A percentile compares a stretch with the other conserved stretches of the same genome.
Evolutionary conservation across 1,140 invertebrate species (phyloP).

Genomic region (Cydia amplana): DNA sequence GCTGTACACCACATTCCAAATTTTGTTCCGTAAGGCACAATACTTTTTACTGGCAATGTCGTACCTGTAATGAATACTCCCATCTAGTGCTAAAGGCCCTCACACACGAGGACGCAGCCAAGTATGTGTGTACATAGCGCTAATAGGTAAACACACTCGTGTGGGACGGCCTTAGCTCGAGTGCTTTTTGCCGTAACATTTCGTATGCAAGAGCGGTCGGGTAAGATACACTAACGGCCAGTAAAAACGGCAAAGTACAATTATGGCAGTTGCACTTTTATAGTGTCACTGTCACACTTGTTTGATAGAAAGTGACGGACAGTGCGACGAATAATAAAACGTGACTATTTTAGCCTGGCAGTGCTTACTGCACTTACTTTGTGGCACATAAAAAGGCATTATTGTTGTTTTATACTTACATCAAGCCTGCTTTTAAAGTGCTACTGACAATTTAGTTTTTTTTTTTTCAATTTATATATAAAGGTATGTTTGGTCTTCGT

Average conservation of each 20-base stretch:
- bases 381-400: no score
- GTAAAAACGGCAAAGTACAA: neutral
- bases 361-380: no score
- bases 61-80: slow-evolving; percentile 15
- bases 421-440: no score
- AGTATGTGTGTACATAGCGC: slow-evolving; percentile 23
- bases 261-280: no score
- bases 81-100: slow-evolving; percentile 15
- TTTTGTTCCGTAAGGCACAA: neutral
- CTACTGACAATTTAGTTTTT: no score
- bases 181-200: slow-evolving; percentile 32
- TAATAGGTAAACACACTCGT: slow-evolving; percentile 33
- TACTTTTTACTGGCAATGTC: neutral
- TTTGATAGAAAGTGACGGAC: no score
- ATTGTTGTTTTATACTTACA: neutral
- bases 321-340: no score
- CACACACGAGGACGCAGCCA: neutral
- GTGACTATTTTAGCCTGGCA: no score
- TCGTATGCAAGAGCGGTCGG: slow-evolving; percentile 16
- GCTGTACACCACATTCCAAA: neutral
- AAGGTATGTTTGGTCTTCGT: neutral
- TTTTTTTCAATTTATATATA: neutral
- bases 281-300: no score
- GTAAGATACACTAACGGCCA: slow-evolving; percentile 13
- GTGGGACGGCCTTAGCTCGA: slow-evolving; percentile 26